Conservation (phyloP, 2,797 vertebrate species). For the Furcifer pardalis region DNA sequence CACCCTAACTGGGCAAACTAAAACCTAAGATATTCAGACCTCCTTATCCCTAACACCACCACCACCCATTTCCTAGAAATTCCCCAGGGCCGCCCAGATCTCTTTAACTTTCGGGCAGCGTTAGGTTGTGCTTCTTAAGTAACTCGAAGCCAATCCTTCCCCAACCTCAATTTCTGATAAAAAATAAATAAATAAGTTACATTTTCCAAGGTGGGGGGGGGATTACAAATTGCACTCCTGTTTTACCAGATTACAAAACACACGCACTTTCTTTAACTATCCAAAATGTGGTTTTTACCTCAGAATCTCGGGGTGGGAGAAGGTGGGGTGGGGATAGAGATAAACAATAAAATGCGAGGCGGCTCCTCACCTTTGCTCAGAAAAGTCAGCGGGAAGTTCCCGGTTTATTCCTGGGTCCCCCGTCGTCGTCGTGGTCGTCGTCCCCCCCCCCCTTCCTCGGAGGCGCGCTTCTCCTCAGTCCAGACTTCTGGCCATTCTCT, state of each 20-base stretch:
- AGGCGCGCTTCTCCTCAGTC: no score
- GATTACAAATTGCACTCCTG: not conserved
- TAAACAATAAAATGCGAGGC: not conserved
- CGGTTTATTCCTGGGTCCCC: constrained; percentile 10
- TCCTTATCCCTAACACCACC: constrained; percentile 20
- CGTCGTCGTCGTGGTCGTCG: not conserved
- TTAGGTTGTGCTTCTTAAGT: constrained; percentile 15
- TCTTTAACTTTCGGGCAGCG: not conserved
- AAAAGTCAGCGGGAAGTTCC: constrained; percentile 17
- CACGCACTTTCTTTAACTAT: not conserved
- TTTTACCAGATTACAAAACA: not conserved
- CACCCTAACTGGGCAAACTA: constrained; percentile 3
- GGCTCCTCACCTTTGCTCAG: constrained; percentile 62
- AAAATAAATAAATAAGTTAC: no score
- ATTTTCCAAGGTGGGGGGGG: not conserved
- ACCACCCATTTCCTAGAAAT: constrained; percentile 52
- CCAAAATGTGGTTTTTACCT: fast-evolving
- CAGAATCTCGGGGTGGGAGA: not conserved
- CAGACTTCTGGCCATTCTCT: constrained; percentile 50
- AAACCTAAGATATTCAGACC: not conserved
- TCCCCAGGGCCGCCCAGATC: constrained; percentile 46
- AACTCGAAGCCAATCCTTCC: constrained; percentile 25
- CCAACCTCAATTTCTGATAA: not conserved
- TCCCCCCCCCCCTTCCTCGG: no score
- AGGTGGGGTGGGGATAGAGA: not conserved